These are phyloP conservation scores for Icerya purchasi DNA, from an alignment of 2,888 invertebrate species.

Conservation along the genomic window DNA sequence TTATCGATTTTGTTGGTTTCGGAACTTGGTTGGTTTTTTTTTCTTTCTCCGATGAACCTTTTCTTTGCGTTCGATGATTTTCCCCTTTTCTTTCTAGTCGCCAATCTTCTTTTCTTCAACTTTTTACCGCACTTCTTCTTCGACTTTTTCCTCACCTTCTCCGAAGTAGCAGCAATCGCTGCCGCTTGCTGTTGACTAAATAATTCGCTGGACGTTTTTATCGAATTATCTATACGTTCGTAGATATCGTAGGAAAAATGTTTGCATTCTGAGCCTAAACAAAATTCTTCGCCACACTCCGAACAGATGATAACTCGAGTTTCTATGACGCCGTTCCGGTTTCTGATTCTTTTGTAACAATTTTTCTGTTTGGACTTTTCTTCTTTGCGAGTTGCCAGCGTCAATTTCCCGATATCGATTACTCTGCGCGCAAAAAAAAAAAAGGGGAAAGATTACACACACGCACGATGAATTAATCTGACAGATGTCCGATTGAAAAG, in stretches of 20 bases:
- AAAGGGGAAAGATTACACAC: no score
- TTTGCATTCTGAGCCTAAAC: conserved; percentile 39
- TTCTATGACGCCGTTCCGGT: conserved; percentile 56
- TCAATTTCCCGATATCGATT: conserved; percentile 59
- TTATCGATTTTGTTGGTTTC: no score
- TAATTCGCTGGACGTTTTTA: not conserved
- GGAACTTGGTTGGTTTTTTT: no score
- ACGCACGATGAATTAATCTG: no score
- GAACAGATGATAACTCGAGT: conserved; percentile 48
- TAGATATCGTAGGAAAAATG: conserved; percentile 34
- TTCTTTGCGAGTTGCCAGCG: conserved; percentile 44
- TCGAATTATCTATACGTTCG: conserved; percentile 12
- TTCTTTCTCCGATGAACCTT: no score
- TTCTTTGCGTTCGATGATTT: no score
- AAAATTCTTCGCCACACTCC: conserved; percentile 71
- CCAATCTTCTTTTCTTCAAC: not conserved
- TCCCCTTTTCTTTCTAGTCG: not conserved
- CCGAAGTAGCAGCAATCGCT: no score
- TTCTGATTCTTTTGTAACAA: conserved; percentile 39
- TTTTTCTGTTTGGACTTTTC: conserved; percentile 39
- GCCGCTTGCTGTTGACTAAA: not conserved
- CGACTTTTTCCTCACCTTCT: not conserved
- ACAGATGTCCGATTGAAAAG: no score
- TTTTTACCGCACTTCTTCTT: not conserved
- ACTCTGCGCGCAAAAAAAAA: no score